Conservation (phyloP, 2,797 vertebrate genomes). For the Enteromius anoplus region DNA sequence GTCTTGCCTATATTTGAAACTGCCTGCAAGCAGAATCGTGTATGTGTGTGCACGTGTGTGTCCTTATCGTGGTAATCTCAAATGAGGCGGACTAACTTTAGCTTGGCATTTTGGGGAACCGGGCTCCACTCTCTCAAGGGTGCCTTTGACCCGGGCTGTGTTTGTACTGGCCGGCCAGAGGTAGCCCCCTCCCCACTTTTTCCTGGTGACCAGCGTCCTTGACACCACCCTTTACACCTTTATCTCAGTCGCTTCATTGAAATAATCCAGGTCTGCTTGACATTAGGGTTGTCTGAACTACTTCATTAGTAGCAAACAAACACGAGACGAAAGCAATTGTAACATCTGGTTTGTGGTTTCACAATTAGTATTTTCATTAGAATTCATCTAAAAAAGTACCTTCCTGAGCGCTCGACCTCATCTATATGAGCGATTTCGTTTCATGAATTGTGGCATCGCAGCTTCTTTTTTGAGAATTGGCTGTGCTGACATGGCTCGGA, state of each 20-base stretch:
- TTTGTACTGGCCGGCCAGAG: conserved; percentile 76
- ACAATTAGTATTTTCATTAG: background rate
- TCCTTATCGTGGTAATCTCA: conserved; percentile 73
- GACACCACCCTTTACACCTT: conserved; percentile 77
- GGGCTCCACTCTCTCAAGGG: conserved; percentile 54
- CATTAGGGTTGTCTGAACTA: background rate
- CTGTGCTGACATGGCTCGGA: conserved; percentile 10
- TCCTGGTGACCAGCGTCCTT: conserved; percentile 76
- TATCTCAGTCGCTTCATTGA: conserved; percentile 57
- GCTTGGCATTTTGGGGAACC: conserved; percentile 61
- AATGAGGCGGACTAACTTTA: conserved; percentile 76
- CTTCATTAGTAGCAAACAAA: background rate
- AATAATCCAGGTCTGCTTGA: background rate
- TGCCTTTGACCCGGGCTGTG: conserved; percentile 76
- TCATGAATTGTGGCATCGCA: conserved; percentile 38
- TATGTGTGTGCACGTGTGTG: conserved; percentile 55
- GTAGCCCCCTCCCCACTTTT: conserved; percentile 66
- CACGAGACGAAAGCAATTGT: background rate
- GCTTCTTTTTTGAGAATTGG: conserved; percentile 41
- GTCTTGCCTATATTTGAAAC: conserved; percentile 51
- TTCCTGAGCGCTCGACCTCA: background rate
- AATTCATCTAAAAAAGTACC: background rate
- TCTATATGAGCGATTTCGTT: conserved; percentile 21
- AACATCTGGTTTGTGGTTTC: background rate
- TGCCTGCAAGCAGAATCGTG: conserved; percentile 49